Conservation (phyloP, 1,140 invertebrate genomes). For the Psilanteris sp. region DNA sequence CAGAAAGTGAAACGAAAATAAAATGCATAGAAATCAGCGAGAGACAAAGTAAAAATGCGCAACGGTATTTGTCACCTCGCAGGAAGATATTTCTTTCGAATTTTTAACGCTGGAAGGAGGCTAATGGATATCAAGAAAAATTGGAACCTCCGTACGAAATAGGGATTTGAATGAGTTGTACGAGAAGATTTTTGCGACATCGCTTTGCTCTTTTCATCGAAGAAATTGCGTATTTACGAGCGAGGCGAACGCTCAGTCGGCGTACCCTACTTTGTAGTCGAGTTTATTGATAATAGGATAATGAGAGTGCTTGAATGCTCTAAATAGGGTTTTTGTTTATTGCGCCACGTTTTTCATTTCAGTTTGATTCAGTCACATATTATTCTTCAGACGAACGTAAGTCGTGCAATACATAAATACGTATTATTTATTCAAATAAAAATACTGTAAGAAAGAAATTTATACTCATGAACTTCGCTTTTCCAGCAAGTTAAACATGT, state of each 20-base stretch:
- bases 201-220: conserved; percentile 2
- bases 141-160: conserved; percentile 2
- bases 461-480: too few relatives aligned
- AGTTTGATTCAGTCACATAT: too few relatives aligned
- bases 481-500: too few relatives aligned
- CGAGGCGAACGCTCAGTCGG: conserved; percentile 1
- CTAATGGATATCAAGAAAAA: conserved; percentile 31
- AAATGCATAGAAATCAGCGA: conserved; percentile 4
- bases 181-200: conserved; percentile 4
- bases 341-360: too few relatives aligned
- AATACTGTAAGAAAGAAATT: too few relatives aligned
- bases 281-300: conserved; percentile 3
- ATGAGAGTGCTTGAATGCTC: too few relatives aligned
- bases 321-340: too few relatives aligned
- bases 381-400: too few relatives aligned
- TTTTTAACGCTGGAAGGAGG: background rate
- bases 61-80: conserved; percentile 15
- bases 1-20: conserved; percentile 2
- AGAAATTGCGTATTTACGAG: conserved; percentile 25
- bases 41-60: background rate
- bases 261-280: conserved; percentile 14
- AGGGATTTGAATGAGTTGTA: conserved; percentile 8
- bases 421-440: too few relatives aligned
- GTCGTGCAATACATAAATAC: too few relatives aligned
- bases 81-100: conserved; percentile 14